Evolutionary conservation across 1,140 invertebrate genomes (phyloP).

Genomic region (Tyrophagus putrescentiae): DNA sequence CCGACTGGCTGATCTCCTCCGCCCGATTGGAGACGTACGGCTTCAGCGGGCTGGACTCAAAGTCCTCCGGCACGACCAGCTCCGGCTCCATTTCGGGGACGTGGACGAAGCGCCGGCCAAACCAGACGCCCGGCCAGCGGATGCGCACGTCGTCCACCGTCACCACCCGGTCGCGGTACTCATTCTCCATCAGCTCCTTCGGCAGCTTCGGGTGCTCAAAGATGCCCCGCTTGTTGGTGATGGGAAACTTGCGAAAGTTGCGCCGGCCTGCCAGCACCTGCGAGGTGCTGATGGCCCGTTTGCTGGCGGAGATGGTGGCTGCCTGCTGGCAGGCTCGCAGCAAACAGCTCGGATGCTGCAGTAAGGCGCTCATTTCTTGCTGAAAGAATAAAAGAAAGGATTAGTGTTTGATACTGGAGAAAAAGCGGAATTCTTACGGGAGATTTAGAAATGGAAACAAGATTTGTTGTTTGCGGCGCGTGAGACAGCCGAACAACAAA

Average conservation of each 20-base stretch:
- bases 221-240: slow-evolving; percentile 19
- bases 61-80: slow-evolving; percentile 68
- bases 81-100: slow-evolving; percentile 83
- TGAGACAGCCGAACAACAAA: too few species aligned
- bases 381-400: too few species aligned
- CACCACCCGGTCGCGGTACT: slow-evolving; percentile 8
- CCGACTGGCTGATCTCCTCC: slow-evolving; percentile 51
- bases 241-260: slow-evolving; percentile 22
- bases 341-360: too few species aligned
- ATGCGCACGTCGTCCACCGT: slow-evolving; percentile 15
- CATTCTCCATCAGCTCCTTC: slow-evolving; percentile 17
- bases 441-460: too few species aligned
- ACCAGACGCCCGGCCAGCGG: slow-evolving; percentile 23
- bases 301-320: too few species aligned
- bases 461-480: too few species aligned
- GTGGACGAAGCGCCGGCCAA: slow-evolving; percentile 36
- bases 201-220: slow-evolving; percentile 20
- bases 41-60: slow-evolving; percentile 59
- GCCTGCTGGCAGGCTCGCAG: too few species aligned
- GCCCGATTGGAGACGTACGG: slow-evolving; percentile 81
- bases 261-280: not conserved
- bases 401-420: too few species aligned
- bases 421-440: too few species aligned
- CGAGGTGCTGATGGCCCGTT: not conserved
- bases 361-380: too few species aligned